Conservation (phyloP, 1,140 invertebrate species). For the Pogonognathellus flavescens region DNA sequence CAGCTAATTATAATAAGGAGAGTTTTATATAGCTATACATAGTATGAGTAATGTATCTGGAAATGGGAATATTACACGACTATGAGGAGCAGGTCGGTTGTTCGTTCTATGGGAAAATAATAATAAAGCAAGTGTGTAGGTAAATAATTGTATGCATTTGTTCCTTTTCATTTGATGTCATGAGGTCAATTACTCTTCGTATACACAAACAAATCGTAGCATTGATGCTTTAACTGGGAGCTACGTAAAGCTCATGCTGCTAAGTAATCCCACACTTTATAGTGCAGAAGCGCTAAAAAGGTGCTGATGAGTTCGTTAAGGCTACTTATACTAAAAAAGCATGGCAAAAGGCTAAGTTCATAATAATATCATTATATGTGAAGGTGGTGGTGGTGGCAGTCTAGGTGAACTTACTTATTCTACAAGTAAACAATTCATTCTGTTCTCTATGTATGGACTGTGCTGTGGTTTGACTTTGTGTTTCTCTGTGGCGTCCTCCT, state of each 20-base stretch:
- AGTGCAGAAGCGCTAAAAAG: too few species aligned
- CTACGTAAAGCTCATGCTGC: not conserved
- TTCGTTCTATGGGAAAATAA: slow-evolving; percentile 17
- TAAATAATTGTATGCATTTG: slow-evolving; percentile 31
- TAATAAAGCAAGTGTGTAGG: not conserved
- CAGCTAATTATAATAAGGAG: not conserved
- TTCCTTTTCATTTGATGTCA: slow-evolving; percentile 50
- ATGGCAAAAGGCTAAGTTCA: too few species aligned
- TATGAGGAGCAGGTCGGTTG: not conserved
- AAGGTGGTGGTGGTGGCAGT: too few species aligned
- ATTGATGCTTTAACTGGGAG: slow-evolving; percentile 6
- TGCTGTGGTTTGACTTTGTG: not conserved
- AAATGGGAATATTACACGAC: not conserved
- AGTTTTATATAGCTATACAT: not conserved
- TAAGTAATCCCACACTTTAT: too few species aligned
- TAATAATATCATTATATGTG: too few species aligned
- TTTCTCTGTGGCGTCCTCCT: too few species aligned
- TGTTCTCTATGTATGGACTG: not conserved
- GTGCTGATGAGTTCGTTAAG: too few species aligned
- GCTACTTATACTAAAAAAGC: too few species aligned
- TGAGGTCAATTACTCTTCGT: slow-evolving; percentile 32
- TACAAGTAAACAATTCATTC: not conserved
- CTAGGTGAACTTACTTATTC: too few species aligned
- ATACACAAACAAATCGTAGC: slow-evolving; percentile 25
- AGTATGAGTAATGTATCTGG: too few species aligned